Conservation (phyloP, 2,888 invertebrate species). For the Asteroscopus sphinx region DNA sequence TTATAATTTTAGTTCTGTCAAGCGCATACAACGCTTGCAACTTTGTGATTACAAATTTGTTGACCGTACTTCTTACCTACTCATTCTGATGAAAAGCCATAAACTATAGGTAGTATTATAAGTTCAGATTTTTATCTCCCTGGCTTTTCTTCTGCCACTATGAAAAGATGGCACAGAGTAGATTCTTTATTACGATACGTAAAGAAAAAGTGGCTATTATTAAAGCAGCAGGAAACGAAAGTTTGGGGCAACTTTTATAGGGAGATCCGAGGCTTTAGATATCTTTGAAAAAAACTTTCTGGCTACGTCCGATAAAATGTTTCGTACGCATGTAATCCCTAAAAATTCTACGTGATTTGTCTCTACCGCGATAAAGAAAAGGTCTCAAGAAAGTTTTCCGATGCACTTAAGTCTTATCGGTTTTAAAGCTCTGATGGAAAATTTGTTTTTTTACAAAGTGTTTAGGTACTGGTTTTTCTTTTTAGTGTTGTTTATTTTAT, state of each 20-base stretch:
- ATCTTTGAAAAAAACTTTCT: conserved; percentile 77
- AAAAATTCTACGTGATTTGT: conserved; percentile 81
- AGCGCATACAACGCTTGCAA: too few relatives aligned
- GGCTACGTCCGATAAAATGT: conserved; percentile 80
- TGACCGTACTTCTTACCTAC: conserved; percentile 16
- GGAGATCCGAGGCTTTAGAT: conserved; percentile 80
- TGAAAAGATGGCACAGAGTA: conserved; percentile 30
- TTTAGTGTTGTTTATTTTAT: neutral
- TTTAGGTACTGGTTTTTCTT: conserved; percentile 2
- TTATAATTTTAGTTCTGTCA: too few relatives aligned
- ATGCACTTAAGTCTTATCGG: conserved; percentile 65
- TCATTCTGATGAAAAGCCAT: conserved; percentile 16
- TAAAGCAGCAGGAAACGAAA: conserved; percentile 76
- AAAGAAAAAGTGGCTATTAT: conserved; percentile 71
- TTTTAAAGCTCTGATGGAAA: conserved; percentile 51
- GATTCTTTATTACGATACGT: conserved; percentile 51
- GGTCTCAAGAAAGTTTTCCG: conserved; percentile 56
- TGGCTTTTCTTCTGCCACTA: conserved; percentile 24
- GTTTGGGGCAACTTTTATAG: conserved; percentile 77
- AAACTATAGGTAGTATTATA: conserved; percentile 25
- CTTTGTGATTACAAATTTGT: neutral
- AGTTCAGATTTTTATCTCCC: conserved; percentile 37
- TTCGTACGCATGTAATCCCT: conserved; percentile 82
- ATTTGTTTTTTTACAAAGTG: conserved; percentile 33
- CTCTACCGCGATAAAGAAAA: conserved; percentile 74